Evolutionary conservation across 2,888 invertebrate genomes (phyloP), one percentile per base, ranked within the genome.

Genomic region (Drosophila peninsularis): DNA sequence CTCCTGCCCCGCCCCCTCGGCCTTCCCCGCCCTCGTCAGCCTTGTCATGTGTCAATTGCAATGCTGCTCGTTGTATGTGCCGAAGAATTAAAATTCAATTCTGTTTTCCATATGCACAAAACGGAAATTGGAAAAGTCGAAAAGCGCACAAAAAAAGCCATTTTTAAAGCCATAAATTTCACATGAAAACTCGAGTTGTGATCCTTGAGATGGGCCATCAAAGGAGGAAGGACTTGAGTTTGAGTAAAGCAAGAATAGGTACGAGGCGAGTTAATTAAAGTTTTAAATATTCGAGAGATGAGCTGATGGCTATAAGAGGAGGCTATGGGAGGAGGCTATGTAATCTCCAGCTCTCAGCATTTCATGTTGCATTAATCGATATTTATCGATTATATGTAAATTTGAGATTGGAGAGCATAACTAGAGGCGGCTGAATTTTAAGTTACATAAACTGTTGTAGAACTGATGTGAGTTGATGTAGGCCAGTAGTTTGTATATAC

Each of bases 31-130:
- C 41, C 37, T 44, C 39, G 41, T 58, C 56, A 56, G 67, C 68
- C 78, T 75, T 80, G 80, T 82, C 88, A 82, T 76, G 79, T 86
- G 85, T 88, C 85, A 88, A 85, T 77, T 86, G 88, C 85, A 79
- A 82, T 66, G 74, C 58, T 64, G 54, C 58, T 37, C 7, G 27
- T 30, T 30, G 27, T 55, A 47, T 56, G 45, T 66, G 64, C 52
- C 41, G 32, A 70, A 61, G 71, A 85, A 82, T 87, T 85, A 84
- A 82, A 82, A 82, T 80, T 75, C 80, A 82, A 84, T 85, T 82
- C 78, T 73, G 62, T 71, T 75, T 76, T 64, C 73, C 73, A 77
- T 66, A 74, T 83, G 71, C 83, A 73, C 71, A 74, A 62, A 82
- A 69, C 82, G 87, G 84, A 84, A 87, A 84, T 87, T 84, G 86